phyloP scores from a whole-genome alignment of 2,113 vertebrate genomes.

The Phalacrocorax pelagicus region DNA sequence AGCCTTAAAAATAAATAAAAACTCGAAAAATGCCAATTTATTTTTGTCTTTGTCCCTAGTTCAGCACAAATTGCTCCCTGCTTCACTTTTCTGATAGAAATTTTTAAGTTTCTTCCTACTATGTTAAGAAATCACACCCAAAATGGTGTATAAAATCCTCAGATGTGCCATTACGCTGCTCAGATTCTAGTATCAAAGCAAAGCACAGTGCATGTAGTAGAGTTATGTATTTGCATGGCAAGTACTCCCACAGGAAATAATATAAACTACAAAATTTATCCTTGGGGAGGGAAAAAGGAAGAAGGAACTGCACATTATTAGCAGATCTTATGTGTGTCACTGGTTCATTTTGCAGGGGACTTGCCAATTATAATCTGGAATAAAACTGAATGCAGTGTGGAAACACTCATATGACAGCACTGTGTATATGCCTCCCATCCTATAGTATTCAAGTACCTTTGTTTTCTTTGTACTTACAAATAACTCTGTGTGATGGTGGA shows the following conservation, averaged over 20 bases:
- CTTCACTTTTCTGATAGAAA: neutral
- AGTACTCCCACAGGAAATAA: slow-evolving; percentile 40
- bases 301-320: neutral
- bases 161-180: neutral
- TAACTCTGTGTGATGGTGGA: neutral
- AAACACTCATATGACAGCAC: neutral
- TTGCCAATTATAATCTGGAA: neutral
- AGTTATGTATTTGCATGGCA: slow-evolving; percentile 42
- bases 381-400: neutral
- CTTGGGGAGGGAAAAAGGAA: neutral
- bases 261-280: slow-evolving; percentile 13
- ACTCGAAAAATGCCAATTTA: neutral
- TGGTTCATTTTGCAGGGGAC: neutral
- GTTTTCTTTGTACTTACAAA: neutral
- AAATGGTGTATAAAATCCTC: slow-evolving; percentile 2
- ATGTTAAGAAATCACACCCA: neutral
- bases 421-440: neutral
- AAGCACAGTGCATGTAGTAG: neutral
- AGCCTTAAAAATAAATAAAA: slow-evolving; percentile 2
- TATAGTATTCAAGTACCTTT: neutral
- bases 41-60: neutral
- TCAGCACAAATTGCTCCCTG: neutral
- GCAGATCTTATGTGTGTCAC: neutral
- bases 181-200: slow-evolving; percentile 11
- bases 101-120: neutral